phyloP scores from a whole-genome alignment of 1,140 invertebrate species.

The Pseudomyrmex sp. region DNA sequence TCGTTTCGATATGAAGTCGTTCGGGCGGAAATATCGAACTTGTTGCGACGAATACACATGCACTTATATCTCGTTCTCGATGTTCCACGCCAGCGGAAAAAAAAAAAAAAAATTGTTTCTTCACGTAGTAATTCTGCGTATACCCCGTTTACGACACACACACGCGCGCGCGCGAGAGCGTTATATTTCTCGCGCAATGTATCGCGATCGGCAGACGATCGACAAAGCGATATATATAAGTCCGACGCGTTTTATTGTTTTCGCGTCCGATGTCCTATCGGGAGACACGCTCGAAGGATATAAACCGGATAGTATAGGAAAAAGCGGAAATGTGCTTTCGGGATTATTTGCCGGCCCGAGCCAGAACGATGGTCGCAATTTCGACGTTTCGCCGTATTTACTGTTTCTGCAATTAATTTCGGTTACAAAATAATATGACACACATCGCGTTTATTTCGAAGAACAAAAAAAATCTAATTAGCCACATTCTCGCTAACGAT shows the following conservation, averaged over 20 bases:
- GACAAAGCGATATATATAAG: slow-evolving; percentile 40
- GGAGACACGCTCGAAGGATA: slow-evolving; percentile 33
- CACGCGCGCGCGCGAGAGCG: background rate
- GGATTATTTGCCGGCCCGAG: slow-evolving; percentile 12
- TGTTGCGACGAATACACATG: slow-evolving; percentile 28
- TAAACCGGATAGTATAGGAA: slow-evolving; percentile 4
- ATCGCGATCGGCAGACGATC: slow-evolving; percentile 25
- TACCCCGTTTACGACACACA: background rate
- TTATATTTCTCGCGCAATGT: slow-evolving; percentile 7
- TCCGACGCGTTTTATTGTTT: slow-evolving; percentile 42
- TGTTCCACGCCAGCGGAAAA: slow-evolving; percentile 1
- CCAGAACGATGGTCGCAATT: slow-evolving; percentile 4
- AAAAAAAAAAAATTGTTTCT: slow-evolving; percentile 48
- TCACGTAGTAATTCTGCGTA: background rate
- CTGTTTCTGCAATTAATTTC: slow-evolving; percentile 20
- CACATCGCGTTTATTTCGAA: no score
- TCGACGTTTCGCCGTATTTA: slow-evolving; percentile 8
- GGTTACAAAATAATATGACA: background rate
- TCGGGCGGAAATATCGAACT: slow-evolving; percentile 37
- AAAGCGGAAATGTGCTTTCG: slow-evolving; percentile 11
- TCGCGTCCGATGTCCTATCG: slow-evolving; percentile 2
- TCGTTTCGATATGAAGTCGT: slow-evolving; percentile 2
- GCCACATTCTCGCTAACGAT: background rate
- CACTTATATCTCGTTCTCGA: background rate
- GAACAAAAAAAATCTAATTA: background rate